Evolutionary conservation across 1,140 invertebrate species (phyloP).

Genomic region (Drosophila watanabei): DNA sequence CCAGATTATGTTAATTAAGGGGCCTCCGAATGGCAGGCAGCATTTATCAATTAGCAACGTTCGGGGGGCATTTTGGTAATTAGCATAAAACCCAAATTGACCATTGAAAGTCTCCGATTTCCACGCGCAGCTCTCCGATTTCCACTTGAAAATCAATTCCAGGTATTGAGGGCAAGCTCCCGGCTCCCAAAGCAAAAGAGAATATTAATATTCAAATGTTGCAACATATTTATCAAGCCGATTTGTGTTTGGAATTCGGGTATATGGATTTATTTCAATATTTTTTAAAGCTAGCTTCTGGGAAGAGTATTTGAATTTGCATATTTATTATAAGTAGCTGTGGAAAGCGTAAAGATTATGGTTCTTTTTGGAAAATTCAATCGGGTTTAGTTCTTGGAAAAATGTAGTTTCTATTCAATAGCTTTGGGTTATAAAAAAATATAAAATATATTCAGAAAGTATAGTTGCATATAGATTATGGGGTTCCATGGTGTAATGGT

Average conservation of each 20-base stretch:
- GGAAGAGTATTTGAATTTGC: neutral
- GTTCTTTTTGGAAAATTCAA: neutral
- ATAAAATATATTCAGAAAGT: no score
- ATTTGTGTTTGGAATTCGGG: slow-evolving; percentile 27
- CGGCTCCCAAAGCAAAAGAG: neutral
- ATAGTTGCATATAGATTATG: no score
- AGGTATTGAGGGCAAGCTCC: slow-evolving; percentile 22
- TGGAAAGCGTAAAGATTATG: neutral
- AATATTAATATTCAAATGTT: slow-evolving; percentile 34
- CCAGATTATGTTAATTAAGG: slow-evolving; percentile 62
- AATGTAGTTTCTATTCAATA: no score
- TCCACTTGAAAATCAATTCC: slow-evolving; percentile 26
- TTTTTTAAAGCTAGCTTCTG: neutral
- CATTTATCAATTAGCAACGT: slow-evolving; percentile 72
- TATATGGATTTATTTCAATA: slow-evolving; percentile 5
- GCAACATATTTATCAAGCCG: slow-evolving; percentile 36
- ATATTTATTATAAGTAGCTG: neutral
- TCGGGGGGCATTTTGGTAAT: slow-evolving; percentile 10
- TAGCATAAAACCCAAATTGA: slow-evolving; percentile 52
- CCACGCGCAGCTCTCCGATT: neutral
- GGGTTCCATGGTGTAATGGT: slow-evolving; percentile 94
- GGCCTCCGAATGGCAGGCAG: slow-evolving; percentile 35
- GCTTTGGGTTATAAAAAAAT: no score
- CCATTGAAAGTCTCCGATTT: slow-evolving; percentile 13
- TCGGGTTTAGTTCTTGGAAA: neutral